Evolutionary conservation across 2,113 vertebrate genomes (phyloP), one percentile per base, ranked within the genome.

Genomic region (Engraulis encrasicolus): DNA sequence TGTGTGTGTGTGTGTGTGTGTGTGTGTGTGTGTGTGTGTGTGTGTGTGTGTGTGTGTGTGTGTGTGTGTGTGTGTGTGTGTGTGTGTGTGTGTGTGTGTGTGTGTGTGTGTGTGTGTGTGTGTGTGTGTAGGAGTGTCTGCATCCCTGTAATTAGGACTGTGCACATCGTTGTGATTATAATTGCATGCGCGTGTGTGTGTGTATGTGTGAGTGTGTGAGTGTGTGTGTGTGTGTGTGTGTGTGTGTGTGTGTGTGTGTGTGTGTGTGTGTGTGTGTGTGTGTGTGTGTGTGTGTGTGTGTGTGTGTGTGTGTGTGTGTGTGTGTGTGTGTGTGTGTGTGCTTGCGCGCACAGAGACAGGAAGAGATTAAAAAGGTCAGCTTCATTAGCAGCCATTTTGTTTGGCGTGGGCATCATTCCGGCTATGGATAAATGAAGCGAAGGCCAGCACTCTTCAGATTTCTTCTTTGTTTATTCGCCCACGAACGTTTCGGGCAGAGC

Each of bases 321-420:
- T 82, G 79, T 71, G 78, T 79, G 82, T 83, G 85, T 85, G 52
- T 36, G 18, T 31, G 50, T 61, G 58, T 18, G n/a, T n/a, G n/a
- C n/a, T n/a, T n/a, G n/a, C n/a, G n/a, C n/a, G n/a, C n/a, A n/a
- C n/a, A 7, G 40, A 45, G 40, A 45, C 40, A 88, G 83, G 83
- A 83, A 88, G 91, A 85, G 89, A 91, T 92, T 89, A 79, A 88
- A 94, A 94, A 95, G 94, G 94, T 94, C 94, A 94, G 89, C 83
- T 88, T 95, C 93, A 93, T 94, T 94, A 94, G 93, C 83, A 82
- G 89, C 83, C 86, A 85, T 85, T 71, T 71, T 84, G 90, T 88
- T n/a, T 84, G 78, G 88, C 83, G 23, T 40, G 84, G 61, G 9
- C 61, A 71, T 71, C 27, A 31, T 11, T 71, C n/a, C n/a, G n/a